Percentiles rank a stretch among this genome's conserved stretches.
Evolutionary conservation across 2,888 invertebrate species (phyloP).

Genomic region (Lymantria dispar): DNA sequence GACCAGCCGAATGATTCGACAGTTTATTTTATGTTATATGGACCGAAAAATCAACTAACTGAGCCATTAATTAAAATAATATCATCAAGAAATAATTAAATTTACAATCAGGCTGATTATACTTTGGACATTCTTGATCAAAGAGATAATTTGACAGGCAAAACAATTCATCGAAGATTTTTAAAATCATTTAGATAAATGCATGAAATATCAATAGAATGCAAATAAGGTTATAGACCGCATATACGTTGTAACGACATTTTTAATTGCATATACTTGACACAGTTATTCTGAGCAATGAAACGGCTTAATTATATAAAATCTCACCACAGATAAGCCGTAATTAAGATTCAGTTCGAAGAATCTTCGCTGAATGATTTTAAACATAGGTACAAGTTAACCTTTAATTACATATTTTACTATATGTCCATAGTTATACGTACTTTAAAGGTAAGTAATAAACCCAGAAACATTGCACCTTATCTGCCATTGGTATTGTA

Average conservation of each 20-base stretch:
- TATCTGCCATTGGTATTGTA: slow-evolving; percentile 75
- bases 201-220: too few species aligned
- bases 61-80: too few species aligned
- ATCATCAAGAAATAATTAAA: too few species aligned
- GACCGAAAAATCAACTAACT: too few species aligned
- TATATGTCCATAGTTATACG: slow-evolving; percentile 28
- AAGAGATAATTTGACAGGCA: too few species aligned
- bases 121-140: too few species aligned
- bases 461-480: slow-evolving; percentile 59
- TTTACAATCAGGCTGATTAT: too few species aligned
- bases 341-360: slow-evolving; percentile 18
- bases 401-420: slow-evolving; percentile 2
- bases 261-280: too few species aligned
- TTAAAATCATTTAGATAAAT: too few species aligned
- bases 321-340: background rate
- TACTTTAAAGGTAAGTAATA: slow-evolving; percentile 20
- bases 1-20: slow-evolving; percentile 17
- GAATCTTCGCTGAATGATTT: slow-evolving; percentile 20
- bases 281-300: background rate
- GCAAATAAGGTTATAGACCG: too few species aligned
- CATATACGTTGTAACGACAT: too few species aligned
- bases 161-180: too few species aligned
- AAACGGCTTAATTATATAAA: slow-evolving; percentile 2
- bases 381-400: slow-evolving; percentile 14
- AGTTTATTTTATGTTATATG: slow-evolving; percentile 15